These are phyloP conservation scores for Theocolax elegans DNA, from an alignment of 1,140 invertebrate species.

Conservation along the genomic window DNA sequence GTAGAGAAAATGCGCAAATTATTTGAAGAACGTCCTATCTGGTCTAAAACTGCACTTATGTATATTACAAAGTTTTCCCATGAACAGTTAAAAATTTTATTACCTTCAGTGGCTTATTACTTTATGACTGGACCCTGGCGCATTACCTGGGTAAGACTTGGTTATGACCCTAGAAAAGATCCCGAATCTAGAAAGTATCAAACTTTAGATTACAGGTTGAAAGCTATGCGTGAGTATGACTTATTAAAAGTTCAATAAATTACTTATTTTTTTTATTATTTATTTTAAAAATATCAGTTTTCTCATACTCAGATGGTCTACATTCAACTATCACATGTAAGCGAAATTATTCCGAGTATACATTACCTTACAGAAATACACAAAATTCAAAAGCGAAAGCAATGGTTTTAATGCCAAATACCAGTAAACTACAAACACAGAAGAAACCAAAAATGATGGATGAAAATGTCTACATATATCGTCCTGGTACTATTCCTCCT, in stretches of 20 bases:
- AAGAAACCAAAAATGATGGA: conserved; percentile 56
- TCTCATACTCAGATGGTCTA: conserved; percentile 65
- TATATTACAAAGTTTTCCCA: conserved; percentile 73
- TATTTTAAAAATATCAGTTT: conserved; percentile 23
- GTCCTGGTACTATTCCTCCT: conserved; percentile 77
- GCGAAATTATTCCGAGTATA: conserved; percentile 68
- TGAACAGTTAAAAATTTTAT: conserved; percentile 79
- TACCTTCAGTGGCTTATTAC: conserved; percentile 87
- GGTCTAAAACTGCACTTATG: conserved; percentile 82
- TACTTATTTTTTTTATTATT: neutral
- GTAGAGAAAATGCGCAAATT: conserved; percentile 70
- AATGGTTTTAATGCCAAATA: conserved; percentile 58
- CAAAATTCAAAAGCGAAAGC: conserved; percentile 61
- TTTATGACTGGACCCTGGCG: conserved; percentile 90
- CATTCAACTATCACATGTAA: conserved; percentile 70
- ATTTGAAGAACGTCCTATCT: conserved; percentile 85
- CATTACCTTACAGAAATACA: conserved; percentile 68
- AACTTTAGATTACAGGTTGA: conserved; percentile 85
- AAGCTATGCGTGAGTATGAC: conserved; percentile 71
- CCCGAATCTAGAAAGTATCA: conserved; percentile 84
- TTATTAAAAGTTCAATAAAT: too few relatives aligned
- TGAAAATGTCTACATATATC: conserved; percentile 73
- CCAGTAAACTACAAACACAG: conserved; percentile 47
- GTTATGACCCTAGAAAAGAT: conserved; percentile 87
- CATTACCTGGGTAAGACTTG: conserved; percentile 84